These are phyloP conservation scores for Apodemia duryi DNA, from an alignment of 2,888 invertebrate species.

Conservation along the genomic window DNA sequence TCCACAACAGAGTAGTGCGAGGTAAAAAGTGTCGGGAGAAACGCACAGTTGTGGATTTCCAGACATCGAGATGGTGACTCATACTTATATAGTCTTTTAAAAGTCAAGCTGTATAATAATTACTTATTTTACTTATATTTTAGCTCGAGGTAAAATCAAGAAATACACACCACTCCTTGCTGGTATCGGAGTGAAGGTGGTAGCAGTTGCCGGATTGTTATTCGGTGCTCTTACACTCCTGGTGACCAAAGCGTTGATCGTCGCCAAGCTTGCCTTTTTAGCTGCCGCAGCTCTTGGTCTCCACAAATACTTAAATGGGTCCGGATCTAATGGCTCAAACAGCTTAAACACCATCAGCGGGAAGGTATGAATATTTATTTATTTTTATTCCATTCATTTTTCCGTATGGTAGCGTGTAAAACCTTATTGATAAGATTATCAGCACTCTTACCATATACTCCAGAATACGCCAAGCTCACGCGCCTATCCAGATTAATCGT, in stretches of 20 bases:
- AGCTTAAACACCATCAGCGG: slow-evolving; percentile 61
- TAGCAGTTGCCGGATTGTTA: slow-evolving; percentile 84
- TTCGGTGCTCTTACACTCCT: slow-evolving; percentile 86
- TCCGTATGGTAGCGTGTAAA: too few species aligned
- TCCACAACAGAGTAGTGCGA: too few species aligned
- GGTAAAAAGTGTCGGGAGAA: too few species aligned
- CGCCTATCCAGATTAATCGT: too few species aligned
- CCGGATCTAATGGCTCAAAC: slow-evolving; percentile 41
- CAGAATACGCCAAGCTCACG: too few species aligned
- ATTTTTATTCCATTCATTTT: neutral
- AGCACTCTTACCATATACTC: too few species aligned
- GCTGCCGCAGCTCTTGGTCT: slow-evolving; percentile 85
- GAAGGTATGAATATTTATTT: slow-evolving; percentile 44
- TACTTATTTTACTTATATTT: slow-evolving; percentile 7
- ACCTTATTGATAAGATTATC: too few species aligned
- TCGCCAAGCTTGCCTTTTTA: slow-evolving; percentile 88
- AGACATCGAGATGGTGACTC: too few species aligned
- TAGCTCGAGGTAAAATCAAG: slow-evolving; percentile 88
- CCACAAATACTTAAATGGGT: slow-evolving; percentile 81
- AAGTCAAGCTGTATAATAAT: too few species aligned
- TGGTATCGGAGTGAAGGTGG: slow-evolving; percentile 84
- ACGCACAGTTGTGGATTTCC: too few species aligned
- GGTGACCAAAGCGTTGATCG: slow-evolving; percentile 86
- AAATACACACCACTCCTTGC: slow-evolving; percentile 85
- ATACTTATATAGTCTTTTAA: too few species aligned